Evolutionary conservation across 2,797 vertebrate species (phyloP).

Genomic region (Lepus townsendii): DNA sequence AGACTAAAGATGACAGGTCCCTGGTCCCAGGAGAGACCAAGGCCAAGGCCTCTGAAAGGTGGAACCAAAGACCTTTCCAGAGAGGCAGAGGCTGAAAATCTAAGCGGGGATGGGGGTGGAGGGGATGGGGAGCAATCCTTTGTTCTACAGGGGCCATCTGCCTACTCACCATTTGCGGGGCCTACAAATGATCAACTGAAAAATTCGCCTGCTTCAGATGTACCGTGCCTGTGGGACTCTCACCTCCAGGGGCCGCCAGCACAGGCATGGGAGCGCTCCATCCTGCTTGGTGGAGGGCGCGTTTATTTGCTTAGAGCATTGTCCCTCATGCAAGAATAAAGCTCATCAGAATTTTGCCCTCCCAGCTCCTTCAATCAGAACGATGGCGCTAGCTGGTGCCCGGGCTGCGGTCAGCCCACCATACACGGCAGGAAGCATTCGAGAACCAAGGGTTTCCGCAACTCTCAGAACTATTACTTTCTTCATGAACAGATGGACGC

Average conservation of each 20-base stretch:
- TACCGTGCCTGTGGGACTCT: too few species aligned
- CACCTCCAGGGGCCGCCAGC: neutral
- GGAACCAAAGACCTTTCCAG: slow-evolving; percentile 8
- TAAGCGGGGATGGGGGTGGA: too few species aligned
- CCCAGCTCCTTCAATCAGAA: neutral
- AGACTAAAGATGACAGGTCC: neutral
- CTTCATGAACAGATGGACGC: slow-evolving; percentile 3
- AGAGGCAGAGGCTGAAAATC: neutral
- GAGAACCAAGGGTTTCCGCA: neutral
- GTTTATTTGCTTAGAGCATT: neutral
- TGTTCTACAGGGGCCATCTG: too few species aligned
- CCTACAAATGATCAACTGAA: too few species aligned
- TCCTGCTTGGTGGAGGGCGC: neutral
- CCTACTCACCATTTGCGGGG: too few species aligned
- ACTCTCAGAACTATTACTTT: neutral
- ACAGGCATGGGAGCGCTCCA: neutral
- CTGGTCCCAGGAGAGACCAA: neutral
- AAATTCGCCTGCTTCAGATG: too few species aligned
- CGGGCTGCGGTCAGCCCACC: neutral
- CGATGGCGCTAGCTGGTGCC: neutral
- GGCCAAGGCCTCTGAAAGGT: neutral
- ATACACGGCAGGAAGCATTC: neutral
- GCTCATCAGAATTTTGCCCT: neutral
- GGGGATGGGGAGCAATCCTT: too few species aligned
- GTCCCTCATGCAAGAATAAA: neutral